Percentiles rank a stretch among this genome's conserved stretches.
phyloP scores from a whole-genome alignment of 2,113 vertebrate genomes.

The Engystomops pustulosus region DNA sequence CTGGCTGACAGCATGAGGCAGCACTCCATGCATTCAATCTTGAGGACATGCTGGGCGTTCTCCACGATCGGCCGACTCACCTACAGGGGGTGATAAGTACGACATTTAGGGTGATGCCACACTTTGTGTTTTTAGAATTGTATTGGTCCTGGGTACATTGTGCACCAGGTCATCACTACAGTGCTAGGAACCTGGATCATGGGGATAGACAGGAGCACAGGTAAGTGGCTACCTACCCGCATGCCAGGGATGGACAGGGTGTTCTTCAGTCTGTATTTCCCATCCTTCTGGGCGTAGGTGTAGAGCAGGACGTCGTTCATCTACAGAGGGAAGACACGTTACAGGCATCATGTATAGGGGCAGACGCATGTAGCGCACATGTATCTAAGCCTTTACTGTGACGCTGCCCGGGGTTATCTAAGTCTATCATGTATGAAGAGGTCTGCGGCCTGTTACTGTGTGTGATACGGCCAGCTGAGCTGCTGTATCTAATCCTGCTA shows the following conservation, averaged over 20 bases:
- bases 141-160: too few species aligned
- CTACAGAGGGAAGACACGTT: slow-evolving; percentile 69
- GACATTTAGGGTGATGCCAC: too few species aligned
- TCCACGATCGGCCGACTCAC: slow-evolving; percentile 87
- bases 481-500: background rate
- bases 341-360: too few species aligned
- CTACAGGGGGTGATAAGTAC: slow-evolving; percentile 79
- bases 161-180: too few species aligned
- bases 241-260: slow-evolving; percentile 83
- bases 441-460: too few species aligned
- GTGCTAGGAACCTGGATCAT: too few species aligned
- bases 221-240: slow-evolving; percentile 77
- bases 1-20: slow-evolving; percentile 90
- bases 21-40: slow-evolving; percentile 83
- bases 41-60: slow-evolving; percentile 83
- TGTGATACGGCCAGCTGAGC: background rate
- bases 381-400: background rate
- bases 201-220: too few species aligned
- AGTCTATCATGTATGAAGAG: too few species aligned
- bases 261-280: slow-evolving; percentile 93
- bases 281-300: slow-evolving; percentile 94
- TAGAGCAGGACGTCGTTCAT: slow-evolving; percentile 97
- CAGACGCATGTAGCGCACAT: too few species aligned
- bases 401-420: too few species aligned
- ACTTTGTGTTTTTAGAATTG: too few species aligned